These are phyloP conservation scores for Neodontobutis hainanensis DNA, from an alignment of 2,113 vertebrate genomes.

Conservation along the genomic window DNA sequence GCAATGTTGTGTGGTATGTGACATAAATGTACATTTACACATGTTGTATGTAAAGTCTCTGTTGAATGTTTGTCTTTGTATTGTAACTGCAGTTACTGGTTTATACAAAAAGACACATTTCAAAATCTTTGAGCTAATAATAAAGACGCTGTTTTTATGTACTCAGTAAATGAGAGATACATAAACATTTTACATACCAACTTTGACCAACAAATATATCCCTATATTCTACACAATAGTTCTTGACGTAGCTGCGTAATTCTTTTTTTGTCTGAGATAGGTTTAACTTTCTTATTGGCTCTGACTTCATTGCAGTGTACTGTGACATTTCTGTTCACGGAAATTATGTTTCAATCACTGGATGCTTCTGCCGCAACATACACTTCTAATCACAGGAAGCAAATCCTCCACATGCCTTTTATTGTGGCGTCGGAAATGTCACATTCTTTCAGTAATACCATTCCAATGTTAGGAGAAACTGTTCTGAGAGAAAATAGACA, in stretches of 20 bases:
- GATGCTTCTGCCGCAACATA: background rate
- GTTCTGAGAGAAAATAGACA: background rate
- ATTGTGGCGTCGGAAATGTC: constrained; percentile 2
- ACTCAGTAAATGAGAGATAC: too few relatives aligned
- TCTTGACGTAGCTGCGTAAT: background rate
- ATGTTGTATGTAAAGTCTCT: too few relatives aligned
- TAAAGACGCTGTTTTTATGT: too few relatives aligned
- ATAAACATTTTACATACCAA: too few relatives aligned
- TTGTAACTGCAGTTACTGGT: too few relatives aligned
- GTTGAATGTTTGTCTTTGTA: too few relatives aligned
- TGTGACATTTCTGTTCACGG: constrained; percentile 18
- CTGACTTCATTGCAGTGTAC: background rate
- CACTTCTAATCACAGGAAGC: constrained; percentile 6
- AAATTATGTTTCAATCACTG: constrained; percentile 5
- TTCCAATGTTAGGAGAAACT: background rate
- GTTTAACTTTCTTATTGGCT: background rate
- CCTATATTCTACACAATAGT: background rate
- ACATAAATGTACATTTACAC: too few relatives aligned
- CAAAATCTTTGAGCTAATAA: too few relatives aligned
- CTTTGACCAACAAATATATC: background rate
- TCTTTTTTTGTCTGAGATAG: background rate
- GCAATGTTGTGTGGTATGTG: too few relatives aligned
- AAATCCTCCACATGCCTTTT: background rate
- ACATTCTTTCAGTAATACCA: background rate
- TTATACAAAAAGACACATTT: too few relatives aligned